Percentiles rank a stretch among this genome's conserved stretches.
phyloP scores from a whole-genome alignment of 2,888 invertebrate genomes.

The Leucophora obtusa region DNA sequence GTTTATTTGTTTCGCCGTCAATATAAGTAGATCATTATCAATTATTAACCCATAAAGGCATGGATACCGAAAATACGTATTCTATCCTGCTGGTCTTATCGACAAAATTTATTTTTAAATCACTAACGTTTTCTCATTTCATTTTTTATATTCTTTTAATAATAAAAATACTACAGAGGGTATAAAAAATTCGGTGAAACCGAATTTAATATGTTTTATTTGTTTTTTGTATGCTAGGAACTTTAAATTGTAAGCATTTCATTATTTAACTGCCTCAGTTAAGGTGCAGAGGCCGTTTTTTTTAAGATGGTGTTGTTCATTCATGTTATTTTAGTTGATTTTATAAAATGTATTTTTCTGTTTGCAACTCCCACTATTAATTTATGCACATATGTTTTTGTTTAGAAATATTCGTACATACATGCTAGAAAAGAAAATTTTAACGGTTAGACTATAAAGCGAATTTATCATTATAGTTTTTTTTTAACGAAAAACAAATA shows the following conservation, averaged over 20 bases:
- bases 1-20: no score
- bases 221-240: not conserved
- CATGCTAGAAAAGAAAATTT: not conserved
- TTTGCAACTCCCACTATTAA: conserved; percentile 61
- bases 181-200: no score
- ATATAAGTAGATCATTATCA: no score
- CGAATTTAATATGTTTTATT: no score
- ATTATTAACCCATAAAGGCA: no score
- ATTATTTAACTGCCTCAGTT: not conserved
- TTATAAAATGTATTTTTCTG: not conserved
- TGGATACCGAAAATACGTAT: no score
- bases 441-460: not conserved
- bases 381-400: conserved; percentile 57
- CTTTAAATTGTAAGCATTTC: not conserved
- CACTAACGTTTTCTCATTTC: no score
- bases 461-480: not conserved
- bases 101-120: no score
- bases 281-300: conserved; percentile 33
- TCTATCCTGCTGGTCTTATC: no score
- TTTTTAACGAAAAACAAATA: not conserved
- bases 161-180: no score
- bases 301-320: conserved; percentile 46
- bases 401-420: not conserved
- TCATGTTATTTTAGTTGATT: conserved; percentile 23
- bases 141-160: no score